Percentiles rank a stretch among this genome's conserved stretches.
Evolutionary conservation across 2,797 vertebrate species (phyloP).

Genomic region (Smutsia gigantea): DNA sequence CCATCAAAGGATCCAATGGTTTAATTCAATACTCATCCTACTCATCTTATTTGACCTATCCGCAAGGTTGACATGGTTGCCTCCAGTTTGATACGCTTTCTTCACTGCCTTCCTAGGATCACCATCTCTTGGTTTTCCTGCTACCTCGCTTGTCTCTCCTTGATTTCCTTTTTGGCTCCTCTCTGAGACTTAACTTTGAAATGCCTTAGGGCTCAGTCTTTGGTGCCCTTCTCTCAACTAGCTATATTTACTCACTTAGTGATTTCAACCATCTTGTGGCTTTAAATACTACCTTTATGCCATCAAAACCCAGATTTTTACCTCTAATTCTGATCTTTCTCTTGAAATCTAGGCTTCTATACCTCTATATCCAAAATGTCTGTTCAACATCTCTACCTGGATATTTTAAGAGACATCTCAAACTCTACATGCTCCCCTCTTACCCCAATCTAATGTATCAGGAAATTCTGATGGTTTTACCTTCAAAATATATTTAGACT

Average conservation of each 20-base stretch:
- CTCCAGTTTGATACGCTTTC: background rate
- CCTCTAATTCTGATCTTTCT: background rate
- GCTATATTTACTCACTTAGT: background rate
- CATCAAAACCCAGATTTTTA: conserved; percentile 3
- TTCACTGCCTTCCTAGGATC: background rate
- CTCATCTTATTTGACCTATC: background rate
- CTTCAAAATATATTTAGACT: background rate
- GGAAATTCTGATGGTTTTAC: conserved; percentile 16
- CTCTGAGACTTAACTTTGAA: background rate
- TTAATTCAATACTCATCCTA: background rate
- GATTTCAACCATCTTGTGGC: background rate
- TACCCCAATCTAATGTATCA: background rate
- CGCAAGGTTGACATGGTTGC: background rate
- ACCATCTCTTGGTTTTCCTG: background rate
- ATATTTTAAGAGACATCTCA: background rate
- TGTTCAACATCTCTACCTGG: background rate
- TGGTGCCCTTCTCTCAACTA: background rate
- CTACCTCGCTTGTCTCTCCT: background rate
- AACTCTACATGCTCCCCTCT: background rate
- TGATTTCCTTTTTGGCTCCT: background rate
- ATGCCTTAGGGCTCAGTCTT: background rate
- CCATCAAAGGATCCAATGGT: conserved; percentile 11
- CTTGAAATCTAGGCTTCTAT: background rate
- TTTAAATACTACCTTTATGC: background rate
- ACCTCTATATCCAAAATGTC: background rate